A percentile compares a stretch with the other conserved stretches of the same genome.
Evolutionary conservation across 2,888 invertebrate species (phyloP).

Genomic region (Apotomis capreana): DNA sequence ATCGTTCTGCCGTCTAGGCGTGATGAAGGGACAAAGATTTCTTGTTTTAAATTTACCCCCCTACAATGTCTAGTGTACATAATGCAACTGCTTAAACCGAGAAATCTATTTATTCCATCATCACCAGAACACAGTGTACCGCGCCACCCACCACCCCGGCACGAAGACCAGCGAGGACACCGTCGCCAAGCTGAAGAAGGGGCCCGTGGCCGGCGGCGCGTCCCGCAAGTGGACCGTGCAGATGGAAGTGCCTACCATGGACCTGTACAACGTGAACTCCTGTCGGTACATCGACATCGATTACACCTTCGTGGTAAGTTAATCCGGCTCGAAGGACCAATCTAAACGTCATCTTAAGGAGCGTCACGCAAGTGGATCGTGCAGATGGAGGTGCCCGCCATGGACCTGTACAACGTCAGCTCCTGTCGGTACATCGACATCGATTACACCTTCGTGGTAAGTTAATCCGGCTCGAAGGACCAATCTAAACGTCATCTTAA

Average conservation of each 20-base stretch:
- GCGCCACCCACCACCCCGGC: conserved; percentile 55
- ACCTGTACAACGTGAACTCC: conserved; percentile 86
- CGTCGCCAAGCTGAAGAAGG: conserved; percentile 66
- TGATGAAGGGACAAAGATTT: no score
- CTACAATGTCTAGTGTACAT: no score
- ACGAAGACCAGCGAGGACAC: conserved; percentile 51
- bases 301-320: conserved; percentile 81
- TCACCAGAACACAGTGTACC: conserved; percentile 56
- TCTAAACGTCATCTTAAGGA: no score
- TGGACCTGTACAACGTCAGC: conserved; percentile 87
- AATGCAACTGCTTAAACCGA: no score
- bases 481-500: no score
- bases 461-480: background rate
- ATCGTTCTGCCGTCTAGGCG: no score
- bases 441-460: conserved; percentile 83
- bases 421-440: conserved; percentile 88
- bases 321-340: background rate
- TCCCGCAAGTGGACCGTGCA: conserved; percentile 85
- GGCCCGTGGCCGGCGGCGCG: conserved; percentile 83
- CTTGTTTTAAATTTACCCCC: no score
- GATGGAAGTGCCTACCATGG: conserved; percentile 86
- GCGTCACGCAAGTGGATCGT: conserved; percentile 83
- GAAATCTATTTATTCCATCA: background rate
- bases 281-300: conserved; percentile 88
- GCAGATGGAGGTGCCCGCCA: conserved; percentile 85